phyloP scores from a whole-genome alignment of 2,113 vertebrate species.

The Enhydra lutris region DNA sequence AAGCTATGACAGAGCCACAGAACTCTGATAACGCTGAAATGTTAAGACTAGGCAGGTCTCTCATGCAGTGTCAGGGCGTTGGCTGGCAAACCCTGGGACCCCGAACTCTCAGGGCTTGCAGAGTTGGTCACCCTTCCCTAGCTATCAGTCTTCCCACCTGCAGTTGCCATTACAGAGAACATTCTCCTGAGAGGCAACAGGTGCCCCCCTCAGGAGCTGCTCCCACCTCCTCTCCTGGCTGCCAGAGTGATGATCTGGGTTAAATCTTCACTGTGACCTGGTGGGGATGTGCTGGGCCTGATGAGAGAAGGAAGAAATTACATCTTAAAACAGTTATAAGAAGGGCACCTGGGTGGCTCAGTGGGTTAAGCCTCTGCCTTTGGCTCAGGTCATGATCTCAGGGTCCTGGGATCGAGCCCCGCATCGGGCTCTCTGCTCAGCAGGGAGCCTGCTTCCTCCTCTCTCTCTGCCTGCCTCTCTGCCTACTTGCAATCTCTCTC shows the following conservation, averaged over 20 bases:
- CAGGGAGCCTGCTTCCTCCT: no score
- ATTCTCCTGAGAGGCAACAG: neutral
- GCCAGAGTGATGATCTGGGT: neutral
- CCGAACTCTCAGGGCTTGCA: neutral
- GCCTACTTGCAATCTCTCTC: no score
- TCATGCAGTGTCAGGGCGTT: neutral
- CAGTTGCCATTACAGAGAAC: neutral
- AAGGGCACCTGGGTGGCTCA: neutral
- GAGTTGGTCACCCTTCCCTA: neutral
- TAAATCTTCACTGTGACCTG: neutral
- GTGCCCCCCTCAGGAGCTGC: neutral
- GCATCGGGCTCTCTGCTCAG: no score
- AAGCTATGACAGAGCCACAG: neutral
- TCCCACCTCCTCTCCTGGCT: neutral
- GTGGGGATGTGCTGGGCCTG: neutral
- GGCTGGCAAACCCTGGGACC: neutral
- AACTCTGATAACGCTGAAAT: neutral
- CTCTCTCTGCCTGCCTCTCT: no score
- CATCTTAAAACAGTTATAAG: neutral
- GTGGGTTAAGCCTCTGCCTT: no score
- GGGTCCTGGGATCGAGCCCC: no score
- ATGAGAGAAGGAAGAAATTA: neutral
- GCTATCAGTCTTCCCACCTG: neutral
- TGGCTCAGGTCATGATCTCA: no score
- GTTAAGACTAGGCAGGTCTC: neutral